Evolutionary conservation across 2,888 invertebrate genomes (phyloP), one percentile per base, ranked within the genome.

Genomic region (Erebia palarica): DNA sequence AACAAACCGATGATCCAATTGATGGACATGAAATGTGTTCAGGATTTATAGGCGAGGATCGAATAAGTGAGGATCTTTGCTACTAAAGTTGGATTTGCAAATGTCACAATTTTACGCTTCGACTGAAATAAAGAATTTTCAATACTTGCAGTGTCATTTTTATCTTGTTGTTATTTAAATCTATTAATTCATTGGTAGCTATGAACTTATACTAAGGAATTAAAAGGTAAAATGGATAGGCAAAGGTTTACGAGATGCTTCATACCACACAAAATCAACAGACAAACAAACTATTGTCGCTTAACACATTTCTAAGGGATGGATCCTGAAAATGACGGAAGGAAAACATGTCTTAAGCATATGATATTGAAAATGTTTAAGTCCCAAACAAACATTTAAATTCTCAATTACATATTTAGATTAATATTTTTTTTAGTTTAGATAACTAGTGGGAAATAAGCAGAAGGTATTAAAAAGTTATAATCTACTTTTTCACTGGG

Each of bases 301-400:
- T 80, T 79, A 81, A 80, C 80, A 81, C 81, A 80, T 80, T 80
- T 79, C 80, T 76, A 77, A 67, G 53, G 44, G 69, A 67, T 49
- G n/a, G 27, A 69, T 60, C 58, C 76, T 75, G 76, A 73, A 76
- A 76, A 75, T 77, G 78, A 78, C 77, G 75, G 75, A 75, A 73
- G 69, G 70, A 72, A 65, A 44, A 61, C 42, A 65, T 72, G 65
- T 63, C 75, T 66, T 16, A 61, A 69, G 71, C 68, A 75, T 71
- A 75, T 66, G 68, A 73, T 69, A 73, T 69, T 65, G 57, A 68
- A 55, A 65, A 53, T 53, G 71, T 75, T 71, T 67, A 53, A 73
- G 75, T 70, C 68, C 68, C 67, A 67, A 67, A 67, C 67, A 66
- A 5, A 36, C 36, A n/a, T 47, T 63, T 53, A 9, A 47, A 8